Base-by-base conservation (phyloP, 2,888 invertebrate genomes). In the Chaitophorus viminalis region DNA sequence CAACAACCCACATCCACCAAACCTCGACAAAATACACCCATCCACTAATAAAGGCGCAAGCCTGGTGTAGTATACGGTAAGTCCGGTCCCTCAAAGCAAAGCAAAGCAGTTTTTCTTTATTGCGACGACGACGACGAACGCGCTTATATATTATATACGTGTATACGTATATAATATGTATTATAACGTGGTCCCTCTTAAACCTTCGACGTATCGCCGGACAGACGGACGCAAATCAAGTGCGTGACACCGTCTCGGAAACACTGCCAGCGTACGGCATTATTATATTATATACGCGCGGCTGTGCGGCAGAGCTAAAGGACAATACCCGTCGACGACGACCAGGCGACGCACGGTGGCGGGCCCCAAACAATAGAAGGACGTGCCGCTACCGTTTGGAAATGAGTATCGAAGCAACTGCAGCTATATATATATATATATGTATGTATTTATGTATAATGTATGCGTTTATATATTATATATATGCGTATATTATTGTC, bases 371-470 rank as follows among this genome's bases (percentile, higher is more conserved):
- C 86, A 87, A 87, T 87, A 79, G 86, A 87, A 87, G 86, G 86
- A 87, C 86, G 86, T 87, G 86, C 86, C 79, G 86, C 86, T 87
- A 87, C 86, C 86, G 86, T 87, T 87, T 79, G 86, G 79, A 87
- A 79, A 14, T 39, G 74, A 60, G 60, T 36, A 60, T 31, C 52
- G 72, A 52, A 52, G 25, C 74, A 36, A 31, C 46, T 21, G 70
- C n/a, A n/a, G n/a, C n/a, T n/a, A n/a, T n/a, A n/a, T n/a, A n/a
- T n/a, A 65, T 65, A 79, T 11, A 25, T 77, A 60, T 54, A 33
- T 74, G 25, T 36, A 25, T 1, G 33, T 36, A 17, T 36, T 25
- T 60, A 17, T 36, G 1, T n/a, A 39, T 75, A 86, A n/a, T n/a
- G n/a, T n/a, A n/a, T n/a, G n/a, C n/a, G n/a, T n/a, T n/a, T n/a